Evolutionary conservation across 2,797 vertebrate species (phyloP).

Genomic region (Morelia viridis): DNA sequence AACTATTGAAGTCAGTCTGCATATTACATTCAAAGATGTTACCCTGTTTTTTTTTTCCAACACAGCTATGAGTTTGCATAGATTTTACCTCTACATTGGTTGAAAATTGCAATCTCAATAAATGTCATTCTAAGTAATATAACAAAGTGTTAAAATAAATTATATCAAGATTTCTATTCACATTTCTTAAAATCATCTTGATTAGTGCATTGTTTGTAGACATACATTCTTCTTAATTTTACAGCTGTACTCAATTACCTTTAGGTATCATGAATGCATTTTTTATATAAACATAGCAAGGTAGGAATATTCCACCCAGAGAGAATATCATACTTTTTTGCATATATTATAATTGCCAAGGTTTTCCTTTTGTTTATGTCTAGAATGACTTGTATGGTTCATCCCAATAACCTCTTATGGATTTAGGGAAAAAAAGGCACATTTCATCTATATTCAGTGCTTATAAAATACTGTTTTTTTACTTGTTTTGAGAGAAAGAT

Average conservation of each 20-base stretch:
- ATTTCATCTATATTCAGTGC: constrained; percentile 42
- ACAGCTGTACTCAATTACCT: neutral
- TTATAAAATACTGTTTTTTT: constrained; percentile 55
- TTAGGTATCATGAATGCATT: neutral
- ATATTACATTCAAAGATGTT: neutral
- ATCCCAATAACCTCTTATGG: neutral
- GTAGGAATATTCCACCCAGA: neutral
- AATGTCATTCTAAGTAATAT: neutral
- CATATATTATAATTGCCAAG: neutral
- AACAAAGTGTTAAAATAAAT: neutral
- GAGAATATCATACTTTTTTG: neutral
- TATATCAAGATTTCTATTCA: neutral
- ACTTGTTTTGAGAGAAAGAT: neutral
- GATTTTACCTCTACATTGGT: neutral
- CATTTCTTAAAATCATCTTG: neutral
- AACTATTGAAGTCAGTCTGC: neutral
- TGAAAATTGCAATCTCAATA: constrained; percentile 2
- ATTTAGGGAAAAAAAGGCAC: neutral
- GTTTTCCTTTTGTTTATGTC: neutral
- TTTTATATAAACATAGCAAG: neutral
- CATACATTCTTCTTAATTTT: neutral
- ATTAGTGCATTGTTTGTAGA: neutral
- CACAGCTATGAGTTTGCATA: neutral
- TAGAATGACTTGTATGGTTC: neutral
- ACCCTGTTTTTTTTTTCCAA: neutral